phyloP scores from a whole-genome alignment of 2,888 invertebrate species.

The Lordiphosa andalusiaca region DNA sequence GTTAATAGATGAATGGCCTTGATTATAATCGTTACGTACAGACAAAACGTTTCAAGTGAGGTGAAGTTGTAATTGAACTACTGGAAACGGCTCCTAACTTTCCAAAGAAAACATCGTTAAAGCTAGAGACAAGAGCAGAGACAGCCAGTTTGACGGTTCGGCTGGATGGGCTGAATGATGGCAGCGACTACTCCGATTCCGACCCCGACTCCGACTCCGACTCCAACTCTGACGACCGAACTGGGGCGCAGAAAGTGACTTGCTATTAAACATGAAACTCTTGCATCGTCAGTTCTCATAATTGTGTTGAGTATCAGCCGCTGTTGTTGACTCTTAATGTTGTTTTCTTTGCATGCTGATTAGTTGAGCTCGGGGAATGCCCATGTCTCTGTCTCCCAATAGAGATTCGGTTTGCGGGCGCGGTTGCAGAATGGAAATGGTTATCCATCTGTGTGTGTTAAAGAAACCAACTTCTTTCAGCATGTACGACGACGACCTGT shows the following conservation, averaged over 20 bases:
- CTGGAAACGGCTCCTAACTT: conserved; percentile 72
- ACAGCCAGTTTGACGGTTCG: conserved; percentile 21
- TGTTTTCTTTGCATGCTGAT: conserved; percentile 76
- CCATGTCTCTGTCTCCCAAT: conserved; percentile 24
- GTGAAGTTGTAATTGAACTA: conserved; percentile 72
- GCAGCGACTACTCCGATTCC: too few relatives aligned
- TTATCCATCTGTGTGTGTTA: conserved; percentile 35
- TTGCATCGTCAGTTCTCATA: conserved; percentile 75
- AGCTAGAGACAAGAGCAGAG: neutral
- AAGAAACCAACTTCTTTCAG: conserved; percentile 40
- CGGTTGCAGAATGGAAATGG: conserved; percentile 70
- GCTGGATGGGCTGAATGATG: conserved; percentile 46
- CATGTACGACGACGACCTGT: conserved; percentile 28
- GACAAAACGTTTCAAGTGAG: conserved; percentile 65
- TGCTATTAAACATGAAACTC: conserved; percentile 72
- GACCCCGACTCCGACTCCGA: too few relatives aligned
- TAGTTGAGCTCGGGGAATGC: conserved; percentile 69
- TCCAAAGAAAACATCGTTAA: conserved; percentile 61
- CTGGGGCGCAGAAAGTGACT: conserved; percentile 75
- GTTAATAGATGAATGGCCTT: neutral
- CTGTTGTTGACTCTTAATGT: conserved; percentile 73
- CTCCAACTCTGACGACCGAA: too few relatives aligned
- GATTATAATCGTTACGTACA: conserved; percentile 29
- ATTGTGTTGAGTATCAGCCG: conserved; percentile 73
- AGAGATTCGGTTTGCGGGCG: conserved; percentile 5